A percentile compares a stretch with the other conserved stretches of the same genome.
phyloP scores from a whole-genome alignment of 2,113 vertebrate species.

The Neopipo cinnamomea region DNA sequence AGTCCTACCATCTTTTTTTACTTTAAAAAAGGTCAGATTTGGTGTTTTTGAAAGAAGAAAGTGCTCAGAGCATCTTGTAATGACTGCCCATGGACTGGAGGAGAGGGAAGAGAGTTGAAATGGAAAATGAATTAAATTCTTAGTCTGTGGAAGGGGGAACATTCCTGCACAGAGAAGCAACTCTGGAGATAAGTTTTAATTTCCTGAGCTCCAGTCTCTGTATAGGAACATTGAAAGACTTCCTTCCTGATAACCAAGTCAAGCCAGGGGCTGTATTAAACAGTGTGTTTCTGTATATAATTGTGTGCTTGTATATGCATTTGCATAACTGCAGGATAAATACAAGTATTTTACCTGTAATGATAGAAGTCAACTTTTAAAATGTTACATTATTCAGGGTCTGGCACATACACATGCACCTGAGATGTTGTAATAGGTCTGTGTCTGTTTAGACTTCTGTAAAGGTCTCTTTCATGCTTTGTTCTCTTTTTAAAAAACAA shows the following conservation, averaged over 20 bases:
- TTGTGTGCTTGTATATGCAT: neutral
- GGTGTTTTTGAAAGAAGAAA: neutral
- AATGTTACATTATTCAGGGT: neutral
- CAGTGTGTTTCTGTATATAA: neutral
- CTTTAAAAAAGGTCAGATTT: neutral
- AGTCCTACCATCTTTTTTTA: neutral
- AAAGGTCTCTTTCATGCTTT: neutral
- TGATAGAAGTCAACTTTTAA: neutral
- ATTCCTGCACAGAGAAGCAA: constrained; percentile 54
- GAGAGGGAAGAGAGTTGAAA: constrained; percentile 5
- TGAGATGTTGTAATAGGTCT: neutral
- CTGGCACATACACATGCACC: neutral
- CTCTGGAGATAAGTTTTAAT: constrained; percentile 63
- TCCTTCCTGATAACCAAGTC: constrained; percentile 49
- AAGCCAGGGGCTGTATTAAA: constrained; percentile 44
- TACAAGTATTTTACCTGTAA: neutral
- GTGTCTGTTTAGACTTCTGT: fast-evolving
- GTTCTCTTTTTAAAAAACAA: neutral
- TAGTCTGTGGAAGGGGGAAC: constrained; percentile 29
- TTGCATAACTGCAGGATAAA: neutral
- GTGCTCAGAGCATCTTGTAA: neutral
- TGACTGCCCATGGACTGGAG: neutral
- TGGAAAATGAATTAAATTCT: constrained; percentile 45
- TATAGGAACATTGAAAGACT: constrained; percentile 56
- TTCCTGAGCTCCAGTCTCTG: constrained; percentile 44